These are phyloP conservation scores for Cyprinodon tularosa DNA, from an alignment of 2,113 vertebrate species.

Conservation along the genomic window DNA sequence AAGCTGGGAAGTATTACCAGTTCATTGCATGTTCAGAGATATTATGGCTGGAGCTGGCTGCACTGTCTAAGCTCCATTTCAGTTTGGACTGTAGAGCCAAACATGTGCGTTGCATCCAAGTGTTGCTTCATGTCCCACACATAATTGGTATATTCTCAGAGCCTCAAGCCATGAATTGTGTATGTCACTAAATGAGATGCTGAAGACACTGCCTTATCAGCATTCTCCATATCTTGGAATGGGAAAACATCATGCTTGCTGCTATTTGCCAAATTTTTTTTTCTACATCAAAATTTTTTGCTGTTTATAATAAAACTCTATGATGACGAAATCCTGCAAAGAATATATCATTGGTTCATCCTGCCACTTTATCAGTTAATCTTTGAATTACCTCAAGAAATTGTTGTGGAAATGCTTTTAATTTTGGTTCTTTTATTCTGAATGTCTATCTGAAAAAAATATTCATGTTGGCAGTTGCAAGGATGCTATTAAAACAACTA, in stretches of 20 bases:
- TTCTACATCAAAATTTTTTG: conserved; percentile 9
- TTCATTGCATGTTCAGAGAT: conserved; percentile 8
- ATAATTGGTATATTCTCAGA: conserved; percentile 53
- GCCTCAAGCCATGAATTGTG: conserved; percentile 50
- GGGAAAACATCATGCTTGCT: conserved; percentile 27
- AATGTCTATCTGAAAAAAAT: conserved; percentile 7
- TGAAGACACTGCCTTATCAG: conserved; percentile 32
- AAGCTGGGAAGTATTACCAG: background rate
- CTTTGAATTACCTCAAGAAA: conserved; percentile 22
- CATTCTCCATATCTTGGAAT: conserved; percentile 31
- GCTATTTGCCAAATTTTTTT: conserved; percentile 16
- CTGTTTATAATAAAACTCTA: background rate
- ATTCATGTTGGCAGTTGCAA: conserved; percentile 9
- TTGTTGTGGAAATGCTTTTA: background rate
- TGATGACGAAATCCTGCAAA: conserved; percentile 1
- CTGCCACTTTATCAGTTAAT: conserved; percentile 2
- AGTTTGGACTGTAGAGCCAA: conserved; percentile 37
- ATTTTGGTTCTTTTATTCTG: conserved; percentile 6
- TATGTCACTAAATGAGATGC: conserved; percentile 53
- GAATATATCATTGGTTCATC: background rate
- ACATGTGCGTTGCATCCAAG: conserved; percentile 33
- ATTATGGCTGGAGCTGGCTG: conserved; percentile 8
- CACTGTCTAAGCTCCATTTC: conserved; percentile 17
- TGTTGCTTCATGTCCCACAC: conserved; percentile 35
- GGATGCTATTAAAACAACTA: conserved; percentile 35